Evolutionary conservation across 1,140 invertebrate species (phyloP).

Genomic region (Copidosoma floridanum): DNA sequence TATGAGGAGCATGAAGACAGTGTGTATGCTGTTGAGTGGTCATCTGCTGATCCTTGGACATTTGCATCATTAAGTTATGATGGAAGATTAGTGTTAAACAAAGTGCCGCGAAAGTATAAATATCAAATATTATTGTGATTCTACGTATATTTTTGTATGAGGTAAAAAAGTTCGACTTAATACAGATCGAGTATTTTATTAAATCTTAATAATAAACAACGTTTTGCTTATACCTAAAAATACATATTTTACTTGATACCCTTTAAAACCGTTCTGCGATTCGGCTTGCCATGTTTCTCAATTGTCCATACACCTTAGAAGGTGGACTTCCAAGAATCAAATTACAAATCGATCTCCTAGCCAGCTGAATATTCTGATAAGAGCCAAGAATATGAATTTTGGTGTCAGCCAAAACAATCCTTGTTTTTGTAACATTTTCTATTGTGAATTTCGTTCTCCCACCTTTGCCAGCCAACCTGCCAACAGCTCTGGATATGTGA

Average conservation of each 20-base stretch:
- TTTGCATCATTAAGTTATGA: slow-evolving; percentile 97
- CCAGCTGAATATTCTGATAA: slow-evolving; percentile 95
- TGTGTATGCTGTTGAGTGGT: slow-evolving; percentile 97
- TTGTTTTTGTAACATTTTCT: slow-evolving; percentile 98
- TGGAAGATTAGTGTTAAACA: slow-evolving; percentile 87
- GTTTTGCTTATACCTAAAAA: neutral
- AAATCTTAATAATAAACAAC: slow-evolving; percentile 4
- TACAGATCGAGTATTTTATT: slow-evolving; percentile 15
- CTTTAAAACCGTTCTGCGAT: slow-evolving; percentile 82
- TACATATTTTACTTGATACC: slow-evolving; percentile 21
- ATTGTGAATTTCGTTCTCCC: slow-evolving; percentile 98
- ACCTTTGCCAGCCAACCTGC: slow-evolving; percentile 94
- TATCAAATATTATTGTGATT: slow-evolving; percentile 79
- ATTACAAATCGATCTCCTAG: slow-evolving; percentile 94
- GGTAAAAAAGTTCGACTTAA: neutral
- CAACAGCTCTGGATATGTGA: slow-evolving; percentile 93
- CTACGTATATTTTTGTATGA: neutral
- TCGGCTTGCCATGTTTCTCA: slow-evolving; percentile 79
- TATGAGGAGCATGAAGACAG: slow-evolving; percentile 98
- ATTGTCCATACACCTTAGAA: slow-evolving; percentile 93
- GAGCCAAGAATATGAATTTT: slow-evolving; percentile 98
- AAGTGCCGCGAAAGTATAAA: slow-evolving; percentile 89
- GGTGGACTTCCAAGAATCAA: slow-evolving; percentile 95
- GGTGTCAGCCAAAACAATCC: slow-evolving; percentile 94
- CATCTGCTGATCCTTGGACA: slow-evolving; percentile 94